A percentile compares a stretch with the other conserved stretches of the same genome.
These are phyloP conservation scores for Rhopalosiphum padi DNA, from an alignment of 1,140 invertebrate genomes.

Conservation along the genomic window DNA sequence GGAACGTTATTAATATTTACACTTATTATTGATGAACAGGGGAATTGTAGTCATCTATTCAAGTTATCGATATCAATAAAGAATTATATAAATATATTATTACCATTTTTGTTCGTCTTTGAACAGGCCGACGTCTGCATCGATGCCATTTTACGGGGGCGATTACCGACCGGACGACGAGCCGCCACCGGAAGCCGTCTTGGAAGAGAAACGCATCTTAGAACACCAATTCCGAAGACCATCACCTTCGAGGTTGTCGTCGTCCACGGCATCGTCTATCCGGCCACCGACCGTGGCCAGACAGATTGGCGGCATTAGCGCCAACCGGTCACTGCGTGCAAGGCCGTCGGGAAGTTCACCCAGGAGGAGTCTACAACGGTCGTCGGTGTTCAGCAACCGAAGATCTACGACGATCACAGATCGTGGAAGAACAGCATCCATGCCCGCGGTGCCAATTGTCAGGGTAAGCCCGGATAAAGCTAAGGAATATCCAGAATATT, in stretches of 20 bases:
- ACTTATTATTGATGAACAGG: background rate
- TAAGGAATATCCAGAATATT: background rate
- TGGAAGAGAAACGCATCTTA: conserved; percentile 46
- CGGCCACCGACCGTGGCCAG: background rate
- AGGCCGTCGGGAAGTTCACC: conserved; percentile 19
- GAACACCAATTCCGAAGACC: conserved; percentile 30
- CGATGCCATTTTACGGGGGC: conserved; percentile 23
- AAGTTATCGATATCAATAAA: background rate
- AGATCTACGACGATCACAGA: conserved; percentile 31
- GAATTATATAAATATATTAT: background rate
- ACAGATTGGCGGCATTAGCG: background rate
- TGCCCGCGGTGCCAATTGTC: conserved; percentile 30
- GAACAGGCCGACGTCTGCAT: background rate
- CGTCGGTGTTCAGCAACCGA: conserved; percentile 6
- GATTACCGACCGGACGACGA: conserved; percentile 52
- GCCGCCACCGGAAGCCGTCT: conserved; percentile 31
- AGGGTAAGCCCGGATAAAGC: background rate
- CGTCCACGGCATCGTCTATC: background rate
- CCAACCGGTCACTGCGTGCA: background rate
- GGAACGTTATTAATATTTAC: background rate
- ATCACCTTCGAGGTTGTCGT: background rate
- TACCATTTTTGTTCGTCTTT: background rate
- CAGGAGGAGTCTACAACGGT: conserved; percentile 46
- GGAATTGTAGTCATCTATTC: background rate
- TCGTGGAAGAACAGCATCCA: conserved; percentile 39